Evolutionary conservation across 2,888 invertebrate species (phyloP), one percentile per base, ranked within the genome.

Genomic region (Saturnia pavonia): DNA sequence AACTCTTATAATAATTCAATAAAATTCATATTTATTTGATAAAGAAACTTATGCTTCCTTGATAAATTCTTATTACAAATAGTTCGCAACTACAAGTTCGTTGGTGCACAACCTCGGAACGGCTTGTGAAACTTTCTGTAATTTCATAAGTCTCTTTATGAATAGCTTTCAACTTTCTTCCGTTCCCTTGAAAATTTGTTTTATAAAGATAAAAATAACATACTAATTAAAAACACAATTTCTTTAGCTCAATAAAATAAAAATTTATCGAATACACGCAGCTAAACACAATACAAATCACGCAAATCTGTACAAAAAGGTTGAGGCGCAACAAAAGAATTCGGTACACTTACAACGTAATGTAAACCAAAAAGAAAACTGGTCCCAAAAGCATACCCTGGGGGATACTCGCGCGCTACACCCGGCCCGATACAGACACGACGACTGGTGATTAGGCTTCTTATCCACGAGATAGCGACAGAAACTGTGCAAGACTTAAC

Each of bases 401-500:
- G 94, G 94, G 94, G 88, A 88, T 86, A 84, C 88, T 87, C 88
- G 85, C 83, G 88, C 91, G 89, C 88, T 87, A 27, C 85, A 87
- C 87, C 84, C 88, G 90, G 88, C 88, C 91, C 91, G 92, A 93
- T 94, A 93, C 92, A 92, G 92, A 89, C 90, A 88, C 92, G 93
- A 92, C 92, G 92, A 88, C 93, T 89, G 93, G 94, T 93, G 94
- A 94, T 94, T 94, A 94, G 94, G 91, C 93, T 90, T 86, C 92
- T 92, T 94, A 94, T 93, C 94, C 94, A 88, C 83, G 85, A 92
- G 94, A 93, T 92, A 93, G 93, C 92, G 92, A 89, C 90, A 91
- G 91, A 92, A 93, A 94, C 92, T 92, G 92, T 92, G 89, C 91
- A 91, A 92, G 94, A 94, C 93, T 94, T 94, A 93, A 93, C 94